Percentiles rank a stretch among this genome's conserved stretches.
phyloP scores from a whole-genome alignment of 2,888 invertebrate genomes.

The Agonum fuliginosum region DNA sequence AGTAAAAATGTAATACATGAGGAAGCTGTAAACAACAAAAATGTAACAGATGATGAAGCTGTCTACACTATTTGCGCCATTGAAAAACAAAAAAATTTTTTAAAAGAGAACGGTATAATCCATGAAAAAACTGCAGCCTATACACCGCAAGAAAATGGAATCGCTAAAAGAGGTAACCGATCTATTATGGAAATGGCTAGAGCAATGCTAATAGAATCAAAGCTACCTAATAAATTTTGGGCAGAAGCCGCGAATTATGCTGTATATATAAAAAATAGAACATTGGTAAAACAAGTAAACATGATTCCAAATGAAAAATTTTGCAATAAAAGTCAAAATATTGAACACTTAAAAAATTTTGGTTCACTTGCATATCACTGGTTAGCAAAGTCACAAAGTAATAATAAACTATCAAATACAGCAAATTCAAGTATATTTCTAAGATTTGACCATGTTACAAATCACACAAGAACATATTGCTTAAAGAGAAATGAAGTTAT shows the following conservation, averaged over 20 bases:
- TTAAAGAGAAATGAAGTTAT: neutral
- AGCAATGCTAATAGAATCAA: neutral
- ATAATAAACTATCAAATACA: conserved; percentile 1
- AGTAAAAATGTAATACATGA: neutral
- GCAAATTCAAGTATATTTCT: conserved; percentile 23
- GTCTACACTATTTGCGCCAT: neutral
- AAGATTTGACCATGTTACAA: neutral
- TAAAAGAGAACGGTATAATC: neutral
- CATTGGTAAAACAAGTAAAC: neutral
- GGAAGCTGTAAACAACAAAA: neutral
- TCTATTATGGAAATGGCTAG: conserved; percentile 12
- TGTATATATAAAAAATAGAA: neutral
- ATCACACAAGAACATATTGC: conserved; percentile 1
- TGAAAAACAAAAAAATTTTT: neutral
- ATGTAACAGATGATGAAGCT: conserved; percentile 19
- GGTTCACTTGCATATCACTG: neutral
- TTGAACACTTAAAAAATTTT: conserved; percentile 11
- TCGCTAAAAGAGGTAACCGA: neutral
- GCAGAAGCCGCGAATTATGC: conserved; percentile 26
- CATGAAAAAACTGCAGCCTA: neutral
- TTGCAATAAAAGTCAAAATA: neutral
- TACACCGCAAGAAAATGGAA: conserved; percentile 15
- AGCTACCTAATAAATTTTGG: conserved; percentile 18
- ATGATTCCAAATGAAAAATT: conserved; percentile 15
- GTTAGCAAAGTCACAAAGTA: neutral